These are phyloP conservation scores for Agonopterix alstromeriana DNA, from an alignment of 2,888 invertebrate species.

Conservation along the genomic window DNA sequence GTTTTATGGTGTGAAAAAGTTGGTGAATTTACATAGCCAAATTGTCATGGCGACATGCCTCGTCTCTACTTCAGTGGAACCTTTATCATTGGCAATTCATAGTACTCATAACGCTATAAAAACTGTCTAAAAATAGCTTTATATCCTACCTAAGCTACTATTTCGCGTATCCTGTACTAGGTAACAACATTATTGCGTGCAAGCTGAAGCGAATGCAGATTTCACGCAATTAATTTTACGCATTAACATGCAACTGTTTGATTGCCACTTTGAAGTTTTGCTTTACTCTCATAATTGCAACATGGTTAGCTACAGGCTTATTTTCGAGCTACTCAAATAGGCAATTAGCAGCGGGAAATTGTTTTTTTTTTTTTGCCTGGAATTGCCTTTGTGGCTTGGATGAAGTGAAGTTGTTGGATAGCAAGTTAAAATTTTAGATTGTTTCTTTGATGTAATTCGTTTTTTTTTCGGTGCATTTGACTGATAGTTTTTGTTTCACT, in stretches of 20 bases:
- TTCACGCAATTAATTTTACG: conserved; percentile 5
- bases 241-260: conserved; percentile 14
- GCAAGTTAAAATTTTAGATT: not conserved
- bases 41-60: no score
- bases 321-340: conserved; percentile 34
- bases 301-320: conserved; percentile 23
- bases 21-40: no score
- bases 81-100: no score
- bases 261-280: conserved; percentile 17
- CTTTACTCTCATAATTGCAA: conserved; percentile 32
- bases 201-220: conserved; percentile 3
- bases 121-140: no score
- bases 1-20: no score
- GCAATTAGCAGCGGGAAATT: conserved; percentile 34
- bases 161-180: no score
- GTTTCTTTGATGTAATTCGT: not conserved
- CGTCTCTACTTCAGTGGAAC: no score
- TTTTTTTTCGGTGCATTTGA: no score
- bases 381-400: not conserved
- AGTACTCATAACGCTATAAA: no score
- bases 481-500: no score
- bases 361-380: conserved; percentile 23
- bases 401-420: not conserved
- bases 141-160: no score
- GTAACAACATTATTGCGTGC: no score